Evolutionary conservation across 2,888 invertebrate genomes (phyloP).

Genomic region (Lepidonotus clava): DNA sequence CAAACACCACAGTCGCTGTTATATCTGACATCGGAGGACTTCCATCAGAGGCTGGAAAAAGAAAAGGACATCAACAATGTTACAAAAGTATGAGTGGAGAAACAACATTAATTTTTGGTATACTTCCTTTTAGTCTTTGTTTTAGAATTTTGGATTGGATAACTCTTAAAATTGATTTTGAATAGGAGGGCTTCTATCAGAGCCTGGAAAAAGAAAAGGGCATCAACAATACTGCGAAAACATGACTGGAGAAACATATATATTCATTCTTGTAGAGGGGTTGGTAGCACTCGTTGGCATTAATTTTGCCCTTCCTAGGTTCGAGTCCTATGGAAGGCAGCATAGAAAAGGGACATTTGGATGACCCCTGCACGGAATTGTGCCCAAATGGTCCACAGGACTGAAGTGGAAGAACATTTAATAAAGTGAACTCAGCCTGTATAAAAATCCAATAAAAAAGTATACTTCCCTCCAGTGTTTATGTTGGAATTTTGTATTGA

Average conservation of each 20-base stretch:
- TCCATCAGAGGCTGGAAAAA: not conserved
- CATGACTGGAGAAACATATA: not conserved
- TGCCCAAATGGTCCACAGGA: too few relatives aligned
- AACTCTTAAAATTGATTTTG: too few relatives aligned
- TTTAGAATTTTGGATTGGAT: not conserved
- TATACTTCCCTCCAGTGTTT: not conserved
- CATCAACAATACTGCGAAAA: not conserved
- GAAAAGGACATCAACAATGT: not conserved
- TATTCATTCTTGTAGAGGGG: too few relatives aligned
- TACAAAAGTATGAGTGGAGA: not conserved
- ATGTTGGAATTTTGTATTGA: not conserved
- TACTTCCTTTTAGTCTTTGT: not conserved
- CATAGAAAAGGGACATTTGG: too few relatives aligned
- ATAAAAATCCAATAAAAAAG: too few relatives aligned
- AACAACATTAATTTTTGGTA: not conserved
- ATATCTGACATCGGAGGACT: not conserved
- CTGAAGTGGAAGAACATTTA: too few relatives aligned
- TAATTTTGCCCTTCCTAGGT: too few relatives aligned
- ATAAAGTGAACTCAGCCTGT: too few relatives aligned
- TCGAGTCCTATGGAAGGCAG: too few relatives aligned
- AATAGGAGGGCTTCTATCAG: not conserved
- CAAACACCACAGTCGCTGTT: not conserved
- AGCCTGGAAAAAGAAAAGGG: not conserved
- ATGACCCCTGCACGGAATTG: too few relatives aligned
- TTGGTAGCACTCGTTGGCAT: too few relatives aligned